A percentile compares a stretch with the other conserved stretches of the same genome.
phyloP scores from a whole-genome alignment of 2,113 vertebrate genomes.

The Lepidiolamprologus cunningtoni region DNA sequence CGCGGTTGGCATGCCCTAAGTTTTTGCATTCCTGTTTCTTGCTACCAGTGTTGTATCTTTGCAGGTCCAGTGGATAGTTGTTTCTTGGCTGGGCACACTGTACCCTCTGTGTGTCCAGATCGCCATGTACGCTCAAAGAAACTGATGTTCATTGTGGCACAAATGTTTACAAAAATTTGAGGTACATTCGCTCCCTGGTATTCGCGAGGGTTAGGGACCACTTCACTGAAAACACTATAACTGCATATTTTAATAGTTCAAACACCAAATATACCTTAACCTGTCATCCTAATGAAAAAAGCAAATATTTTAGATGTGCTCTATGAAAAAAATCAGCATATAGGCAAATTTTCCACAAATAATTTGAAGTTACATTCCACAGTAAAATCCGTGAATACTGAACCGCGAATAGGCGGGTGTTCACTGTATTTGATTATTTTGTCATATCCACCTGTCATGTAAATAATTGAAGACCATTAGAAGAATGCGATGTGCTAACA shows the following conservation, averaged over 20 bases:
- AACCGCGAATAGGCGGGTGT: fast-evolving
- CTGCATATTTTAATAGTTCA: neutral
- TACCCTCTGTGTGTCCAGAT: neutral
- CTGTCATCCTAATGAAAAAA: neutral
- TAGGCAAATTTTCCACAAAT: neutral
- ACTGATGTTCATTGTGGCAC: neutral
- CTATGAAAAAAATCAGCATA: neutral
- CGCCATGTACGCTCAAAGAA: fast-evolving
- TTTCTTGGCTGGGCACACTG: neutral
- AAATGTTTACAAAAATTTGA: neutral
- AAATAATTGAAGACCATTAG: neutral
- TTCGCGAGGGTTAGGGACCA: fast-evolving
- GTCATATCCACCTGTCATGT: fast-evolving
- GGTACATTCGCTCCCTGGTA: fast-evolving
- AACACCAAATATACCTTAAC: neutral
- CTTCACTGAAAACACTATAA: neutral
- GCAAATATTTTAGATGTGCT: neutral
- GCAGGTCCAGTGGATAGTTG: neutral
- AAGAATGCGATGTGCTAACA: neutral
- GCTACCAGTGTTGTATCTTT: no score
- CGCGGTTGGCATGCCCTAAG: neutral
- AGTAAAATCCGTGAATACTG: fast-evolving
- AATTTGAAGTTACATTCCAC: neutral
- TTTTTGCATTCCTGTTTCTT: neutral
- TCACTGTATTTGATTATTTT: neutral